These are phyloP conservation scores for Andrena camellia DNA, from an alignment of 2,888 invertebrate species.

Conservation along the genomic window DNA sequence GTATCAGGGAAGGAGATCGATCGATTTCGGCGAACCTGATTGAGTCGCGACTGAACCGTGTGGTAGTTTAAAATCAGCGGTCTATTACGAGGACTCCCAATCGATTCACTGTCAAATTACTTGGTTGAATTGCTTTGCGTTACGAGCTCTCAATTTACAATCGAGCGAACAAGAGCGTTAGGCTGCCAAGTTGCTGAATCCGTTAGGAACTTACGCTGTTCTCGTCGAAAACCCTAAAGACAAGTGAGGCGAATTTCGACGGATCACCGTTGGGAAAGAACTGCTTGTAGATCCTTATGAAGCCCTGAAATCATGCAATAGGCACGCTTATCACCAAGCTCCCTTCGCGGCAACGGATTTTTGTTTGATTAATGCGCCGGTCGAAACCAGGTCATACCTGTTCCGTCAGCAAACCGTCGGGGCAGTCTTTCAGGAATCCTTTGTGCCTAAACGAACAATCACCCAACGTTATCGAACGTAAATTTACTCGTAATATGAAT, in stretches of 20 bases:
- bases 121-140: background rate
- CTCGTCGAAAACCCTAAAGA: slow-evolving; percentile 99
- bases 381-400: slow-evolving; percentile 89
- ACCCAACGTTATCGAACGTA: slow-evolving; percentile 28
- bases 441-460: slow-evolving; percentile 91
- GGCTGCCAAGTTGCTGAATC: background rate
- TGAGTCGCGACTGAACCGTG: background rate
- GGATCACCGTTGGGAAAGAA: slow-evolving; percentile 99
- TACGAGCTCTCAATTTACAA: background rate
- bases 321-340: slow-evolving; percentile 15
- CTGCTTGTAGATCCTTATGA: slow-evolving; percentile 99
- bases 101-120: background rate
- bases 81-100: background rate
- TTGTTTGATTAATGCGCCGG: slow-evolving; percentile 41
- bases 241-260: slow-evolving; percentile 98
- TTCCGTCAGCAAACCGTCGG: slow-evolving; percentile 97
- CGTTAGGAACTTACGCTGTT: slow-evolving; percentile 94
- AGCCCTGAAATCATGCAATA: slow-evolving; percentile 90
- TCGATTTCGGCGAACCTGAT: background rate
- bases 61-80: background rate
- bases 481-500: background rate
- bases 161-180: background rate
- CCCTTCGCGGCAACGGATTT: slow-evolving; percentile 29
- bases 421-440: slow-evolving; percentile 98
- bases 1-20: background rate